Evolutionary conservation across 2,888 invertebrate genomes (phyloP).

Genomic region (Orchesella flavescens): DNA sequence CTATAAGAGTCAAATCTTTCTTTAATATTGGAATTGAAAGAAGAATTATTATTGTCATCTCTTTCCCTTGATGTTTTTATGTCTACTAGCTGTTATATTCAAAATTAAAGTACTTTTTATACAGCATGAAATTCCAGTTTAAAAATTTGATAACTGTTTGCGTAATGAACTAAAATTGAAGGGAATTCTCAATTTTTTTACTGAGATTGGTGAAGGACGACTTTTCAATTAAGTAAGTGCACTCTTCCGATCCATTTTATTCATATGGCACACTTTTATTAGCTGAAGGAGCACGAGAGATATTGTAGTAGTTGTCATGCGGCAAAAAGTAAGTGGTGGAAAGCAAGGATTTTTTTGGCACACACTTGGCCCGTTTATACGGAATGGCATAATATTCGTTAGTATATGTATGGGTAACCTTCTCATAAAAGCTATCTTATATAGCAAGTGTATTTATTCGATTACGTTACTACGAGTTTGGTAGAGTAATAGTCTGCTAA

Average conservation of each 20-base stretch:
- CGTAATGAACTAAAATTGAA: no score
- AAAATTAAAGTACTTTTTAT: not conserved
- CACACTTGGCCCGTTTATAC: not conserved
- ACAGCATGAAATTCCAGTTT: not conserved
- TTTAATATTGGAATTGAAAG: no score
- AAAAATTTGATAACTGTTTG: no score
- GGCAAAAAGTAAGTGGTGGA: not conserved
- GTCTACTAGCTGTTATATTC: not conserved
- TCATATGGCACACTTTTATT: not conserved
- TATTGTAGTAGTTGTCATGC: conserved; percentile 5
- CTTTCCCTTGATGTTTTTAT: not conserved
- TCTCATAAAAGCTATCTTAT: not conserved
- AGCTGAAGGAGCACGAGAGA: not conserved
- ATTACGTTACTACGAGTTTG: no score
- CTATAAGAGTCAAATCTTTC: no score
- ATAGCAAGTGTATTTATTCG: no score
- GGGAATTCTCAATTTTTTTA: not conserved
- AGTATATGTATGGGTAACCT: not conserved
- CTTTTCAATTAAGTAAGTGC: not conserved
- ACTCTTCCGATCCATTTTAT: not conserved
- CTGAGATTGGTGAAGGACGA: conserved; percentile 3
- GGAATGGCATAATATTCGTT: not conserved
- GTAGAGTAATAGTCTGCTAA: no score
- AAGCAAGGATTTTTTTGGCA: conserved; percentile 15
- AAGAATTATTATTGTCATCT: no score